Percentiles rank a stretch among this genome's conserved stretches.
Conservation (phyloP, 2,888 invertebrate genomes). For the Stictocephala bisonia region DNA sequence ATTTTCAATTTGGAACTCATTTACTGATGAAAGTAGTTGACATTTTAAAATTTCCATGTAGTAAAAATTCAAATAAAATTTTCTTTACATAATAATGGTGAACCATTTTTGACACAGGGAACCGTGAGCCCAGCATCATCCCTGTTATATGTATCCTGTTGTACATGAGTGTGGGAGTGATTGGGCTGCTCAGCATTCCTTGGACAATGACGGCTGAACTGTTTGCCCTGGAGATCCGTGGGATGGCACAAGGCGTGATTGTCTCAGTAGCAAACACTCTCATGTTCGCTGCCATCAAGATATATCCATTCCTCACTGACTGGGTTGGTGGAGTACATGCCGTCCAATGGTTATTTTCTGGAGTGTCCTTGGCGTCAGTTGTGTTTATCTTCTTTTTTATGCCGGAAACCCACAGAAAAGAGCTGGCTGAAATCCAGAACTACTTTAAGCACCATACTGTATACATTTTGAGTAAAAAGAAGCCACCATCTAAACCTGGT, state of each 20-base stretch:
- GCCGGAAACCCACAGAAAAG: slow-evolving; percentile 60
- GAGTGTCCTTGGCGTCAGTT: slow-evolving; percentile 63
- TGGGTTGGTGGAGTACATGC: slow-evolving; percentile 66
- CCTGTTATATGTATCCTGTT: slow-evolving; percentile 67
- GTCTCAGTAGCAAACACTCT: slow-evolving; percentile 70
- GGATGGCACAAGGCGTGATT: slow-evolving; percentile 70
- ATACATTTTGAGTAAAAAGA: slow-evolving; percentile 52
- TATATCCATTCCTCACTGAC: slow-evolving; percentile 40
- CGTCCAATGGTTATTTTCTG: slow-evolving; percentile 70
- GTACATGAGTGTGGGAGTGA: slow-evolving; percentile 71
- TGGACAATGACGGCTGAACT: slow-evolving; percentile 76
- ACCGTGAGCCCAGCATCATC: slow-evolving; percentile 43
- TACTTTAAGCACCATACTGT: slow-evolving; percentile 58
- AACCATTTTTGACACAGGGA: too few species aligned
- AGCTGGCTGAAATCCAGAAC: slow-evolving; percentile 58
- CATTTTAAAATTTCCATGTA: too few species aligned
- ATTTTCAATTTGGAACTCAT: too few species aligned
- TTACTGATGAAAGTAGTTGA: too few species aligned
- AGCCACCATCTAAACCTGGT: too few species aligned
- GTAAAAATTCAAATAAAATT: too few species aligned
- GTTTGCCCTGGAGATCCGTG: slow-evolving; percentile 71
- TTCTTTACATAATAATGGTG: too few species aligned
- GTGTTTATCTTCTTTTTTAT: slow-evolving; percentile 59
- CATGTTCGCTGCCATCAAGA: slow-evolving; percentile 70
- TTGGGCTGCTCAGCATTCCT: slow-evolving; percentile 71